Percentiles rank a stretch among this genome's conserved stretches.
phyloP scores from a whole-genome alignment of 2,113 vertebrate species.

The Bubalus kerabau region DNA sequence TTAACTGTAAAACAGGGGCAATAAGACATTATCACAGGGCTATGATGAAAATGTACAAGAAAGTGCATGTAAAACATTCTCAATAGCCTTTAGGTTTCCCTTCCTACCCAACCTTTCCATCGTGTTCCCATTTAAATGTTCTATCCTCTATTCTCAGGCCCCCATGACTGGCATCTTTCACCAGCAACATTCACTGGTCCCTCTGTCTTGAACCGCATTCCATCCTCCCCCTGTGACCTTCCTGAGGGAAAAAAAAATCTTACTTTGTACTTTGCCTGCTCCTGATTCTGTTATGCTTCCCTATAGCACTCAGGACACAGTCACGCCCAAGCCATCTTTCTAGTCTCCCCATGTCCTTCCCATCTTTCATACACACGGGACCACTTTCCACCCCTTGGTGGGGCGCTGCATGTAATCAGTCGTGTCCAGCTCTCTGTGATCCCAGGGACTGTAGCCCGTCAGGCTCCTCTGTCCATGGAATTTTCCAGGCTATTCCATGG shows the following conservation, averaged over 20 bases:
- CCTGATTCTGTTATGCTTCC: neutral
- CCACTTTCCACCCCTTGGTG: neutral
- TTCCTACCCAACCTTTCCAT: too few relatives aligned
- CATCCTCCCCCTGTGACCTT: neutral
- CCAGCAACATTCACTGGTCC: fast-evolving
- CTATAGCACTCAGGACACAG: fast-evolving
- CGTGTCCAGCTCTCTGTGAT: neutral
- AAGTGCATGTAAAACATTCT: too few relatives aligned
- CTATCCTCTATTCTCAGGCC: neutral
- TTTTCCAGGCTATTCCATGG: neutral
- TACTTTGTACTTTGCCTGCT: neutral
- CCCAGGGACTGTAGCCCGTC: neutral
- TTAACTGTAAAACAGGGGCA: neutral
- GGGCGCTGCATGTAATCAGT: fast-evolving
- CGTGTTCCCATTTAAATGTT: neutral
- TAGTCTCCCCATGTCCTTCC: too few relatives aligned
- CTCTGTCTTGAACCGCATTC: neutral
- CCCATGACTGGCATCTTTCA: fast-evolving
- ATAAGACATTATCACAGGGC: fast-evolving
- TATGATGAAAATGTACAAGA: neutral
- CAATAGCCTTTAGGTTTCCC: neutral
- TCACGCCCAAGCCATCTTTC: fast-evolving
- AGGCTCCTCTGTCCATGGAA: neutral
- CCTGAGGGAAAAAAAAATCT: neutral
- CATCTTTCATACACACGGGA: fast-evolving